Evolutionary conservation across 2,113 vertebrate species (phyloP), one percentile per base, ranked within the genome.

Genomic region (Planiliza haematocheilus): DNA sequence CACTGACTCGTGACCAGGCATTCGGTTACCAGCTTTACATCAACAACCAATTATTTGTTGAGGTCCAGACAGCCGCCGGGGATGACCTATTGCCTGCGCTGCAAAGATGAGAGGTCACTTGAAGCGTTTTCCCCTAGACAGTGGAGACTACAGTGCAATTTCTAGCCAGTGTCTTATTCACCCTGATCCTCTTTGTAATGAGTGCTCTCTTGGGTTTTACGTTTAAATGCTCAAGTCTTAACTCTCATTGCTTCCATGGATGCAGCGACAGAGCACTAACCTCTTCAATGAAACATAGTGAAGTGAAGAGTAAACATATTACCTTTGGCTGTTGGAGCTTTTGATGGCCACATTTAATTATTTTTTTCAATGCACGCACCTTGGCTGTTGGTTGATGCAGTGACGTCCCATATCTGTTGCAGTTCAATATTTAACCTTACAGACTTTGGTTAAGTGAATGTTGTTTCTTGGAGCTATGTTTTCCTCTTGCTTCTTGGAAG

Each of bases 11-110:
- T 82, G 82, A 63, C 77, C 12, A 0, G 62, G 42, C 57, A 53
- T 70, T 56, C 69, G 49, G 41, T 48, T 24, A 21, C 20, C 12
- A 0, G 7, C 37, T 67, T 83, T 38, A 50, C 77, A 65, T 70
- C 43, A 76, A 74, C 77, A 69, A 42, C 17, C 61, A 85, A 71
- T 81, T 81, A 78, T 78, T 69, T 79, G 79, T 60, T 52, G 63
- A 61, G 70, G 64, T 18, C 14, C 65, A 58, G 52, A 10, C 37
- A 42, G 42, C 38, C 34, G n/a, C 52, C 30, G 64, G 69, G 53
- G 43, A 45, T 37, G 50, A 14, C 38, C 3, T 60, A 18, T 51
- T 66, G 51, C 63, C 46, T 37, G 21, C 62, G 24, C 55, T 13
- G 60, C 30, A 65, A 48, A 12, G 37, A 70, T 10, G 12, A 75